A percentile compares a stretch with the other conserved stretches of the same genome.
Evolutionary conservation across 2,113 vertebrate genomes (phyloP).

Genomic region (Gymnobelideus leadbeateri): DNA sequence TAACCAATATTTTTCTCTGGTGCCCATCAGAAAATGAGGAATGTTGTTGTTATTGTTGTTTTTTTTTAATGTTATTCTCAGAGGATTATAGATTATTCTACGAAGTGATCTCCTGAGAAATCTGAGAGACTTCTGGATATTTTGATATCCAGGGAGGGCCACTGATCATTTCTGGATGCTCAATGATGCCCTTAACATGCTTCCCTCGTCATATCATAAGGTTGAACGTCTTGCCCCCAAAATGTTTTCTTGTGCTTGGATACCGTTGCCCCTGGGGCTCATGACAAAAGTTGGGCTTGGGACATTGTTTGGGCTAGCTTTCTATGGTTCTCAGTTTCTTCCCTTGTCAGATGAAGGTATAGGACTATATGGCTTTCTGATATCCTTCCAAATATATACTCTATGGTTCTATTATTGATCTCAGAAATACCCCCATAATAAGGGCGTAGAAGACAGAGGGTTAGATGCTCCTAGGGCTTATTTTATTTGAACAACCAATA

Average conservation of each 20-base stretch:
- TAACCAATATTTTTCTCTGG: neutral
- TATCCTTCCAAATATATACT: neutral
- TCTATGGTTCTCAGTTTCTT: neutral
- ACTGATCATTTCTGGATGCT: conserved; percentile 19
- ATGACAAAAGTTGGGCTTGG: conserved; percentile 17
- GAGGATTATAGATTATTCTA: neutral
- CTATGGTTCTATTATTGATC: neutral
- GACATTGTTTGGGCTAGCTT: neutral
- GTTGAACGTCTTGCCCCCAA: neutral
- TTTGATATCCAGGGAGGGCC: conserved; percentile 12
- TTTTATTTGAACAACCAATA: neutral
- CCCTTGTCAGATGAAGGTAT: neutral
- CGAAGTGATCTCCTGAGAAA: conserved; percentile 14
- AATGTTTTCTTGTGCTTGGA: conserved; percentile 16
- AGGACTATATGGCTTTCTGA: neutral
- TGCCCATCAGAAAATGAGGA: conserved; percentile 18
- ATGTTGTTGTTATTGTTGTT: conserved; percentile 7
- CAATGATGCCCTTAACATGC: conserved; percentile 12
- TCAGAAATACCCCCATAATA: neutral
- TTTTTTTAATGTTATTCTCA: conserved; percentile 40
- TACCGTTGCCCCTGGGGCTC: neutral
- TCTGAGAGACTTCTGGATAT: conserved; percentile 20
- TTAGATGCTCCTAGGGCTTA: neutral
- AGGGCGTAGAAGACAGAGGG: neutral
- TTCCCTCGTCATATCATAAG: neutral